Base-by-base conservation (phyloP, 2,888 invertebrate genomes). In the Andrena bucephala region DNA sequence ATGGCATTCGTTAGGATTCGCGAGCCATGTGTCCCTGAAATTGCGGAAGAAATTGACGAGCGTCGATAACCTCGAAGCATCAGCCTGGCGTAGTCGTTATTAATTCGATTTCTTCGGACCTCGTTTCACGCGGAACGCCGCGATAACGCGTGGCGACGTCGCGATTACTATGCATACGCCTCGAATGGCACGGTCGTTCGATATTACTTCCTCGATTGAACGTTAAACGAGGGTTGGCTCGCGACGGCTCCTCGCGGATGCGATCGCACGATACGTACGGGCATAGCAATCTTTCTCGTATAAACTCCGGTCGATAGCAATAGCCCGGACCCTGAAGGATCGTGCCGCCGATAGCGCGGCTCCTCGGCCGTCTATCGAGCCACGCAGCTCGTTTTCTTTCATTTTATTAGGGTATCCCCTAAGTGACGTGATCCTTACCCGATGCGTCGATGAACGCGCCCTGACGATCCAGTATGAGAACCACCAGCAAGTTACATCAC, bases 191-290 rank as follows among this genome's bases (percentile, higher is more conserved):
- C 27, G 62, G 13, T 54, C 27, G 59, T 54, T 62, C 66, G 71
- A 81, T 78, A 78, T 67, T 50, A 29, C 57, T 72, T 72, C 67
- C 71, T 72, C 59, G 48, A 77, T 70, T 24, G 65, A 52, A 50
- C 77, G 50, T 59, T 65, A 50, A 70, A 70, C n/a, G 69, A 78
- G 71, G 66, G 36, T 31, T 66, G 60, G 42, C 79, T 62, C 31
- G 65, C 31, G 50, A 50, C 36, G 54, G 8, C n/a, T 31, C n/a
- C 33, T 24, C 20, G 27, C 16, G 8, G 60, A 79, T 27, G 48
- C 69, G 57, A 77, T 75, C 5, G 57, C 27, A 71, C 70, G 79
- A 78, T 71, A 66, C 31, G 36, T 8, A 31, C 50, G 27, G 31
- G 52, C 31, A 33, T 42, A 42, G 60, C 70, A 66, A 66, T 78